A percentile compares a stretch with the other conserved stretches of the same genome.
phyloP scores from a whole-genome alignment of 2,797 vertebrate species.

The Lophotriccus pileatus region DNA sequence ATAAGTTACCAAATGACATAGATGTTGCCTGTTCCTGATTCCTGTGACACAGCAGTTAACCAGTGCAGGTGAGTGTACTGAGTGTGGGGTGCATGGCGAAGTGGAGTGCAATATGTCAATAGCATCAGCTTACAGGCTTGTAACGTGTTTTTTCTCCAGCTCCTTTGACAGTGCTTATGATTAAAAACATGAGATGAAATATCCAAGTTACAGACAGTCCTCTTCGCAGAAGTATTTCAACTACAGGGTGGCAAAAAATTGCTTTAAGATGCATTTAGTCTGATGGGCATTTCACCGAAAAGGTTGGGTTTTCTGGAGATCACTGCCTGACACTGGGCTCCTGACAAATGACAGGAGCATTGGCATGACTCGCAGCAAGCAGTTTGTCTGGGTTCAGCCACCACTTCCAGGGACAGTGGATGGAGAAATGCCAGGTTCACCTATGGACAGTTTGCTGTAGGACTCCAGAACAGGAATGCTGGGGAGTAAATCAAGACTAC shows the following conservation, averaged over 20 bases:
- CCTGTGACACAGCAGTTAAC: background rate
- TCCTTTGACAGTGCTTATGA: background rate
- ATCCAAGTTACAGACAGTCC: background rate
- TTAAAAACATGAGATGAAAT: background rate
- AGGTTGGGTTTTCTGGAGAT: background rate
- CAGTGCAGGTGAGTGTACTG: background rate
- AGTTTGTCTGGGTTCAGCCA: background rate
- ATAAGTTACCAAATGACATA: background rate
- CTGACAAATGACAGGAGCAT: background rate
- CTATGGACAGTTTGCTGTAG: background rate
- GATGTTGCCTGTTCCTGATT: background rate
- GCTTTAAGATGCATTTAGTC: background rate
- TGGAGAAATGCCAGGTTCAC: background rate
- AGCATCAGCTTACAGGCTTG: background rate
- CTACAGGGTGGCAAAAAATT: background rate
- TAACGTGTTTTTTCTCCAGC: background rate
- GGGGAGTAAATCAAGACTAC: background rate
- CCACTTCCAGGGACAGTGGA: background rate
- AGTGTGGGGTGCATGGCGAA: background rate
- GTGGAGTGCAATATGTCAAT: background rate
- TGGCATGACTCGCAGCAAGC: background rate
- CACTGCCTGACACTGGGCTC: rapidly evolving
- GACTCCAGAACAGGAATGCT: background rate
- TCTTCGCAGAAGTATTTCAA: background rate
- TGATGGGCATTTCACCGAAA: background rate